Conservation (phyloP, 2,888 invertebrate genomes). For the Herminia tarsipennalis region DNA sequence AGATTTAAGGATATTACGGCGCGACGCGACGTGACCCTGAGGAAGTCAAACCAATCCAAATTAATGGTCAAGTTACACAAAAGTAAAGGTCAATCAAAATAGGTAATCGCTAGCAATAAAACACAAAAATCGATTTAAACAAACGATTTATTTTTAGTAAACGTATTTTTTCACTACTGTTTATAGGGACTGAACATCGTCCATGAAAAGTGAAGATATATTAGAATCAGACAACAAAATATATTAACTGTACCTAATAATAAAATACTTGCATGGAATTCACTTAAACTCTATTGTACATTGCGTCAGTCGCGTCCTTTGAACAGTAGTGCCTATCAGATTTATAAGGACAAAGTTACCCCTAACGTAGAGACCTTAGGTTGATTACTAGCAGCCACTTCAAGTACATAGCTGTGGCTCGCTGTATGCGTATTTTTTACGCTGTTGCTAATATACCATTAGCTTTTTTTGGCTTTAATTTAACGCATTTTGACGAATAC, state of each 20-base stretch:
- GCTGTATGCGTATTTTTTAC: too few species aligned
- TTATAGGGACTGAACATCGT: constrained; percentile 36
- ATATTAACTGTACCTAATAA: constrained; percentile 35
- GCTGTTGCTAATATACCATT: too few species aligned
- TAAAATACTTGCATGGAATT: constrained; percentile 45
- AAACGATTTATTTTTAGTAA: constrained; percentile 69
- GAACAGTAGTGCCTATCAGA: constrained; percentile 22
- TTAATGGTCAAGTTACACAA: too few species aligned
- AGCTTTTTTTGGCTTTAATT: too few species aligned
- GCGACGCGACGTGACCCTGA: too few species aligned
- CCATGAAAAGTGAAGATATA: constrained; percentile 13
- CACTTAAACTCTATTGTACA: constrained; percentile 23
- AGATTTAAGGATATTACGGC: too few species aligned
- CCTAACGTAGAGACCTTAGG: constrained; percentile 7
- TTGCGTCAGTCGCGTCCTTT: constrained; percentile 12
- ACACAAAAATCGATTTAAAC: constrained; percentile 58
- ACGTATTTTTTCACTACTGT: constrained; percentile 60
- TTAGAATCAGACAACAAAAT: constrained; percentile 25
- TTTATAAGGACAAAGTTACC: constrained; percentile 18
- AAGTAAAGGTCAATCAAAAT: too few species aligned
- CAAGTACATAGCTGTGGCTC: too few species aligned
- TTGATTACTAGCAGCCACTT: too few species aligned
- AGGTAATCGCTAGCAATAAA: constrained; percentile 24
- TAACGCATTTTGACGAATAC: too few species aligned
- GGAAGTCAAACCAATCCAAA: too few species aligned